A percentile compares a stretch with the other conserved stretches of the same genome.
phyloP scores from a whole-genome alignment of 2,113 vertebrate species.

The Cochlearius cochlearius region DNA sequence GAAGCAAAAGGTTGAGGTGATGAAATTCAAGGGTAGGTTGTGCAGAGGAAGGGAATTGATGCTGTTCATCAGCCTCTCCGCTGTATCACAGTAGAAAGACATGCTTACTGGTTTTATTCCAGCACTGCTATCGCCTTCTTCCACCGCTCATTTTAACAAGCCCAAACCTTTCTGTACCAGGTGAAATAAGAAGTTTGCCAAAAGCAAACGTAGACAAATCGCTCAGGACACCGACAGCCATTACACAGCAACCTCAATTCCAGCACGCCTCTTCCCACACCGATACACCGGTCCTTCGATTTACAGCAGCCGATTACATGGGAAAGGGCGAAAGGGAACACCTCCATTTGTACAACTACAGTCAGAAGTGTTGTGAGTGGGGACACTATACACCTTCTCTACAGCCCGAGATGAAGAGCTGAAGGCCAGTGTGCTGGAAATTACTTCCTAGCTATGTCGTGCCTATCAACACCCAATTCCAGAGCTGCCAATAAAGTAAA shows the following conservation, averaged over 20 bases:
- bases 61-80: not conserved
- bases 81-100: not conserved
- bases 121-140: not conserved
- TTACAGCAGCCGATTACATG: not conserved
- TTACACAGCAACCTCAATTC: not conserved
- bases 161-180: not conserved
- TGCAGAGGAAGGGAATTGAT: not conserved
- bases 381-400: not conserved
- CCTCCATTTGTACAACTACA: not conserved
- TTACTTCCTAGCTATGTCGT: not conserved
- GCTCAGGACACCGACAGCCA: accelerated
- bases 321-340: not conserved
- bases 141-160: not conserved
- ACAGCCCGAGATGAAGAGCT: not conserved
- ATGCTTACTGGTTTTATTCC: not conserved
- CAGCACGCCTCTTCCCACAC: not conserved
- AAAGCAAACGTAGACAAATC: not conserved
- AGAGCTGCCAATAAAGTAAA: not conserved
- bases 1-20: not conserved
- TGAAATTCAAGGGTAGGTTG: not conserved
- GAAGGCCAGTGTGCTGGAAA: not conserved
- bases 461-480: not conserved
- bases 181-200: not conserved
- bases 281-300: accelerated
- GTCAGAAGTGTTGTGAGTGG: not conserved